Evolutionary conservation across 1,140 invertebrate species (phyloP), one percentile per base, ranked within the genome.

Genomic region (Dufourea novaeangliae): DNA sequence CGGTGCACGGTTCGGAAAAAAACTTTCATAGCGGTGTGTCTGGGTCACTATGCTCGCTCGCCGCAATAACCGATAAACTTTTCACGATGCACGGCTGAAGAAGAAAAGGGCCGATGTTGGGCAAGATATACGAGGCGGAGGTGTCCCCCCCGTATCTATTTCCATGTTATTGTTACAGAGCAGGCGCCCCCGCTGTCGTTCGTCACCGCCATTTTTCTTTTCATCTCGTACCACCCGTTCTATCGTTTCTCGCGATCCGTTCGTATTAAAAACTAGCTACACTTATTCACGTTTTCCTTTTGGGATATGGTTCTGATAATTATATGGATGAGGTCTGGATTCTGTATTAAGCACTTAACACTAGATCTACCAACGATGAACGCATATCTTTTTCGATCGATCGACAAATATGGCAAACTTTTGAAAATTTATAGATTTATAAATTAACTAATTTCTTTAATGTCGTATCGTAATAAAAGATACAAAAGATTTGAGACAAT

Each of bases 131-230:
- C 68, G 75, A 76, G 75, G 41, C 75, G 67, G n/a, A 46, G 17
- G 44, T 46, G 12, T 3, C 0, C 46, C n/a, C 46, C 74, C 39
- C 39, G 46, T 46, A 71, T 56, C 75, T 41, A 78, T 78, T 78
- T 78, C 75, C 75, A 78, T 78, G 56, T 78, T 72, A 78, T 78
- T 78, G 75, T 77, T 70, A 37, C 66, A 69, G 32, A 41, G 29
- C 34, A 27, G 41, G 34, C 62, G 29, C 1, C 50, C 44, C 20
- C 39, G 39, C 39, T 12, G 39, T 11, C 41, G 11, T 25, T 17
- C 22, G 14, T n/a, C n/a, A 41, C 25, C 37, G 25, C 59, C 68
- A 72, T 63, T 63, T 69, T 52, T 72, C 75, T 63, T 72, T 25
- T 37, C 41, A 29, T 27, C 56, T 56, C 56, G 7, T 14, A 6